Percentiles rank a stretch among this genome's conserved stretches.
phyloP scores from a whole-genome alignment of 2,888 invertebrate genomes.

The Colletes collaris region DNA sequence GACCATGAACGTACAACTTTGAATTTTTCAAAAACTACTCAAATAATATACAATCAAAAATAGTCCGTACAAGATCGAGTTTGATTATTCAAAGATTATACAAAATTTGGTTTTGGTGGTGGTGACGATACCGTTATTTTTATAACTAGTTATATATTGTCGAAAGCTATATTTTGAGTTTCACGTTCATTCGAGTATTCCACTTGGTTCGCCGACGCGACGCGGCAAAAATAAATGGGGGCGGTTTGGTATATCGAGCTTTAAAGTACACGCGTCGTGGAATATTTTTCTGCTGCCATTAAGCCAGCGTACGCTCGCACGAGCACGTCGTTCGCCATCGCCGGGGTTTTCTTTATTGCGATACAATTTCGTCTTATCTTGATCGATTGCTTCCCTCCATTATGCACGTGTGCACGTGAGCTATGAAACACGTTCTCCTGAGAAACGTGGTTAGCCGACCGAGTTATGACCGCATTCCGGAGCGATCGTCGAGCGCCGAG shows the following conservation, averaged over 20 bases:
- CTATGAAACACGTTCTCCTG: constrained; percentile 36
- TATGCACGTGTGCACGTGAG: constrained; percentile 43
- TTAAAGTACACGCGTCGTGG: neutral
- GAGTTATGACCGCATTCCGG: constrained; percentile 39
- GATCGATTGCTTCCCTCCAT: constrained; percentile 52
- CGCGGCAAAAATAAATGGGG: no score
- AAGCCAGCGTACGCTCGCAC: neutral
- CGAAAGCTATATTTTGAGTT: no score
- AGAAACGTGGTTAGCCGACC: constrained; percentile 41
- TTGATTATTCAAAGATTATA: no score
- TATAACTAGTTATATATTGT: no score
- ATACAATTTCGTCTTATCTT: constrained; percentile 55
- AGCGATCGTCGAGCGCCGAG: constrained; percentile 16
- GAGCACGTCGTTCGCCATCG: constrained; percentile 16
- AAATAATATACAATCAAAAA: no score
- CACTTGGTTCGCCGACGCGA: neutral
- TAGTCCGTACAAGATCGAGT: no score
- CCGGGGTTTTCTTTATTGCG: constrained; percentile 45
- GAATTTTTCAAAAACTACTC: no score
- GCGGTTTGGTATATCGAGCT: neutral
- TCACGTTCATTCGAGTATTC: no score
- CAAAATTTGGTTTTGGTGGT: no score
- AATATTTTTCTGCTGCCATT: constrained; percentile 14
- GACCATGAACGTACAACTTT: no score
- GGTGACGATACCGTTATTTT: no score